phyloP scores from a whole-genome alignment of 2,888 invertebrate species.

The Agriopis marginaria region DNA sequence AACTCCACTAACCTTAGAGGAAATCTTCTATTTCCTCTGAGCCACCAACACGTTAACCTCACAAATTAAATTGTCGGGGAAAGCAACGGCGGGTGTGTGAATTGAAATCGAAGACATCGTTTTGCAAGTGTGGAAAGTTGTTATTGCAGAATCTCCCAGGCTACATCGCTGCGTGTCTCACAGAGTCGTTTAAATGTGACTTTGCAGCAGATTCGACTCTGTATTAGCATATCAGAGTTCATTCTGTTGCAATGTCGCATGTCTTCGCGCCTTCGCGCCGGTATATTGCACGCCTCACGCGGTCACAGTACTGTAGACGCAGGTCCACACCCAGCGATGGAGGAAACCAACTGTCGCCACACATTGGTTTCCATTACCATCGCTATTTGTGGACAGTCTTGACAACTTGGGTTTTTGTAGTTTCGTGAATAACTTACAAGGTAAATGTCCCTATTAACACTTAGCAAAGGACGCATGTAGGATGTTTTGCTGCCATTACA shows the following conservation, averaged over 20 bases:
- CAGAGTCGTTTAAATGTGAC: constrained; percentile 56
- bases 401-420: constrained; percentile 56
- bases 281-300: constrained; percentile 58
- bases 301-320: constrained; percentile 54
- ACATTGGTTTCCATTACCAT: constrained; percentile 83
- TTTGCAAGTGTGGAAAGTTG: constrained; percentile 51
- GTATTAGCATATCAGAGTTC: constrained; percentile 64
- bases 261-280: constrained; percentile 61
- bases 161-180: constrained; percentile 51
- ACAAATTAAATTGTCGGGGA: background rate
- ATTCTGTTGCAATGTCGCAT: constrained; percentile 69
- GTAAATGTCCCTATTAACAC: constrained; percentile 43
- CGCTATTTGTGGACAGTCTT: constrained; percentile 79
- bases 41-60: background rate
- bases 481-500: constrained; percentile 8
- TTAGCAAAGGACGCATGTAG: constrained; percentile 4
- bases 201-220: constrained; percentile 74
- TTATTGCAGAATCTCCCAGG: constrained; percentile 59
- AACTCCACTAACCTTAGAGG: too few relatives aligned
- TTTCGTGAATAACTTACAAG: constrained; percentile 48
- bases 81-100: constrained; percentile 24
- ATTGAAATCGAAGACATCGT: constrained; percentile 32
- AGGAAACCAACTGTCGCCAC: constrained; percentile 79
- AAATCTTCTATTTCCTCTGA: background rate
- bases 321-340: constrained; percentile 80